Evolutionary conservation across 2,888 invertebrate genomes (phyloP).

Genomic region (Drosophila eohydei): DNA sequence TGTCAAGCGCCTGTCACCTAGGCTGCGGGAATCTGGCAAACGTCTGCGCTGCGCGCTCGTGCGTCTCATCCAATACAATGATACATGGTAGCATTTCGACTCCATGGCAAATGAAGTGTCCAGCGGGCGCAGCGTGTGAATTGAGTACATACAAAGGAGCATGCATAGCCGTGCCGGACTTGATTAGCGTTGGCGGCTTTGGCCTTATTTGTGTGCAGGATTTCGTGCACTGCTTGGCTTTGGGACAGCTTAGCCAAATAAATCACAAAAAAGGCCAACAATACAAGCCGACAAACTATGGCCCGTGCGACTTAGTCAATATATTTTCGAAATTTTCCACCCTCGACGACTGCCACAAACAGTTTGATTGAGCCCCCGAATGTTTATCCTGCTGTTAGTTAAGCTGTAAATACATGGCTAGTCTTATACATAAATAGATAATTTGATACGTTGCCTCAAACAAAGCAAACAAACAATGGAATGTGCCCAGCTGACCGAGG

Average conservation of each 20-base stretch:
- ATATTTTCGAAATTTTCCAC: conserved; percentile 51
- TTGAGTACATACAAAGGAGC: conserved; percentile 5
- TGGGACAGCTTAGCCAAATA: conserved; percentile 75
- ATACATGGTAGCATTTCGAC: conserved; percentile 31
- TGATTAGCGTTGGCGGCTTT: conserved; percentile 42
- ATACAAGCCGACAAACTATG: conserved; percentile 44
- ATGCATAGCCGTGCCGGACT: conserved; percentile 14
- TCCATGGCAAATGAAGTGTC: conserved; percentile 60
- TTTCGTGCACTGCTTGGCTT: conserved; percentile 67
- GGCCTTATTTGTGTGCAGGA: conserved; percentile 67
- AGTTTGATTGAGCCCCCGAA: conserved; percentile 65
- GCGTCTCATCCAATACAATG: conserved; percentile 70
- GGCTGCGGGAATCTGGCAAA: conserved; percentile 40
- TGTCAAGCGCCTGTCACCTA: conserved; percentile 67
- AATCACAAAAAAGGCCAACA: conserved; percentile 66
- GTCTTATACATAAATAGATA: conserved; percentile 64
- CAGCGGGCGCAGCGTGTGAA: conserved; percentile 9
- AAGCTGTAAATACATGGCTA: conserved; percentile 69
- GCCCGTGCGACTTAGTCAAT: conserved; percentile 42
- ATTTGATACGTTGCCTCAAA: conserved; percentile 63
- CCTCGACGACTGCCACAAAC: conserved; percentile 42
- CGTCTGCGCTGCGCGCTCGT: conserved; percentile 58
- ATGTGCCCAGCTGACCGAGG: conserved; percentile 8
- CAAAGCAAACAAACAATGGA: conserved; percentile 35
- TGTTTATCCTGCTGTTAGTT: conserved; percentile 76